Base-by-base conservation (phyloP, 2,797 vertebrate genomes). In the Chaetophractus vellerosus region DNA sequence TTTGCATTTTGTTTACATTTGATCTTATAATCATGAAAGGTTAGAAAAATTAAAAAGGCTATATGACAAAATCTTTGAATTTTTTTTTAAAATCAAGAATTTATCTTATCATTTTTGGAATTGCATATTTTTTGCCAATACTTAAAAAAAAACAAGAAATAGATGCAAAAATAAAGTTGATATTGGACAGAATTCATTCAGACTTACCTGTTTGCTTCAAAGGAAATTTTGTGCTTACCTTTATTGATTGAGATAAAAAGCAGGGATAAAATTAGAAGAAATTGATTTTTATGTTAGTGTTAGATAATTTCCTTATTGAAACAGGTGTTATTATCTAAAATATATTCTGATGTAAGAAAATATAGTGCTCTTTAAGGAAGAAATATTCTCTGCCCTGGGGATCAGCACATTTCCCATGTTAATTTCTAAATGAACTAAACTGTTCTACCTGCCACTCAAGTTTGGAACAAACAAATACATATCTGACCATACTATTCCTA, bases 141-240 rank as follows among this genome's bases (percentile, higher is more conserved):
- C 6, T n/a, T 24, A 0, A 59, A 15, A 7, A 16, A 21, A n/a
- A n/a, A n/a, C n/a, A 15, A 52, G 4, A n/a, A 21, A 4, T 2
- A 28, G 1, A 28, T 1, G 4, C 4, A 41, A 75, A 74, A 64
- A 21, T 78, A 69, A 50, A 85, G 63, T 87, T 9, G 0, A 4
- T n/a, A 55, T 26, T 64, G 26, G 7, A 36, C 4, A 10, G 28
- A 92, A 81, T 24, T 26, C 3, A 11, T n/a, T 36, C 21, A 48
- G 12, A 3, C 55, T 89, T 41, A 57, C 14, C 52, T 79, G 9
- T 75, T 55, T 55, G 52, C 15, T 18, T 63, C 79, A 2, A 57
- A 24, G 19, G 48, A 72, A 63, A 69, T 66, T 21, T 26, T 28
- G 71, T 9, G 7, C 10, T 45, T 45, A 45, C 45, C 45, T 45